phyloP scores from a whole-genome alignment of 2,797 vertebrate species.

The Pseudopleuronectes americanus region DNA sequence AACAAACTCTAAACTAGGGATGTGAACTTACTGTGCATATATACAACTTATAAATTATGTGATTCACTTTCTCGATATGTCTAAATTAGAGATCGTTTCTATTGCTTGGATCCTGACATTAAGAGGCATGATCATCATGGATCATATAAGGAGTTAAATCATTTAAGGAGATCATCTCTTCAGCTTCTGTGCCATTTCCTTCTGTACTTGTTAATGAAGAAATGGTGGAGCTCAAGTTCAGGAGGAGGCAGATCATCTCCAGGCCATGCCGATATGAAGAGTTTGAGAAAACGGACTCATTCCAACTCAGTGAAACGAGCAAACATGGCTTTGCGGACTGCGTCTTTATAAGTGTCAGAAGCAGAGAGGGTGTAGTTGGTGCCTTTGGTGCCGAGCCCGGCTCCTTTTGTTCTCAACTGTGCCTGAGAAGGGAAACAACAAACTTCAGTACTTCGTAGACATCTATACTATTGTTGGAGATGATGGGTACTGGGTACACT shows the following conservation, averaged over 20 bases:
- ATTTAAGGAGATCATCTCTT: neutral
- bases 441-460: neutral
- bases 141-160: slow-evolving; percentile 20
- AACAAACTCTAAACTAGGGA: slow-evolving; percentile 46
- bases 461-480: neutral
- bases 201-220: neutral
- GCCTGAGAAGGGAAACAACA: slow-evolving; percentile 81
- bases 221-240: neutral
- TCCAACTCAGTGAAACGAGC: slow-evolving; percentile 98
- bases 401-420: slow-evolving; percentile 93
- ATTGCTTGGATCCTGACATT: slow-evolving; percentile 6
- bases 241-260: slow-evolving; percentile 2
- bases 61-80: slow-evolving; percentile 26
- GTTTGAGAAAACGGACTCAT: slow-evolving; percentile 56
- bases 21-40: slow-evolving; percentile 71
- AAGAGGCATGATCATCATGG: slow-evolving; percentile 28
- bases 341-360: slow-evolving; percentile 97
- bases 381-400: slow-evolving; percentile 95
- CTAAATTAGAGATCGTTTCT: slow-evolving; percentile 17
- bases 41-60: slow-evolving; percentile 81
- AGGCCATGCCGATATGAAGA: neutral
- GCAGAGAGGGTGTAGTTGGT: slow-evolving; percentile 93
- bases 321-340: slow-evolving; percentile 98
- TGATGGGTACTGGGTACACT: neutral
- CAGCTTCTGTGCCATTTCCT: neutral